Evolutionary conservation across 1,140 invertebrate species (phyloP).

Genomic region (Danaus melanippus): DNA sequence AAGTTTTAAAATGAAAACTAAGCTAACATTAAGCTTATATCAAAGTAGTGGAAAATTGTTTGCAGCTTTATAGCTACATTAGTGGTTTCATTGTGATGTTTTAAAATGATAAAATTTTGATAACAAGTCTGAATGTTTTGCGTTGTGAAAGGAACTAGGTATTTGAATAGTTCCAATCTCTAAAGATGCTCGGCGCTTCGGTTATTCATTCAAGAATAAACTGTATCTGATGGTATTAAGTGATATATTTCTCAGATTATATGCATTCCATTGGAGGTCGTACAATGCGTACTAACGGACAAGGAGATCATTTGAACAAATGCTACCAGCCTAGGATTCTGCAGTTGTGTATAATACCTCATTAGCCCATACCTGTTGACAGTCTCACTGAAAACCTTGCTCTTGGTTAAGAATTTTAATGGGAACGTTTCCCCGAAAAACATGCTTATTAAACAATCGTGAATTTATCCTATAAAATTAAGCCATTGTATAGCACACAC

Average conservation of each 20-base stretch:
- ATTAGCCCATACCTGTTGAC: constrained; percentile 45
- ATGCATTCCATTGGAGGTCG: constrained; percentile 2
- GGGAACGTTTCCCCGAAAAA: too few species aligned
- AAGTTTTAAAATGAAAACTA: constrained; percentile 13
- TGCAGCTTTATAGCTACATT: constrained; percentile 11
- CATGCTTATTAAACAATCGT: too few species aligned
- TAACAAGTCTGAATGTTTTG: constrained; percentile 21
- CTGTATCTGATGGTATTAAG: neutral
- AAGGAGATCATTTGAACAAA: constrained; percentile 20
- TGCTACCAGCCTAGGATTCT: constrained; percentile 26
- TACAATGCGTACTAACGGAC: constrained; percentile 6
- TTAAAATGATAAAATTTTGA: constrained; percentile 26
- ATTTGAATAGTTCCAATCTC: constrained; percentile 5
- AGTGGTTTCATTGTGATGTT: constrained; percentile 22
- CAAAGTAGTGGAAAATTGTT: constrained; percentile 11
- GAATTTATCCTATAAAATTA: too few species aligned
- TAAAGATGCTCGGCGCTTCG: constrained; percentile 3
- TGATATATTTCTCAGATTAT: constrained; percentile 2
- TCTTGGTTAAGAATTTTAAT: too few species aligned
- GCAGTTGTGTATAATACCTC: constrained; percentile 44
- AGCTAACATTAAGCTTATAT: constrained; percentile 17
- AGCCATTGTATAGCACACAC: too few species aligned
- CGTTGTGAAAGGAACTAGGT: constrained; percentile 15
- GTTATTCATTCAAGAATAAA: constrained; percentile 7
- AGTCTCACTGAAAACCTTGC: constrained; percentile 10